phyloP scores from a whole-genome alignment of 2,113 vertebrate species.

The Talpa occidentalis region DNA sequence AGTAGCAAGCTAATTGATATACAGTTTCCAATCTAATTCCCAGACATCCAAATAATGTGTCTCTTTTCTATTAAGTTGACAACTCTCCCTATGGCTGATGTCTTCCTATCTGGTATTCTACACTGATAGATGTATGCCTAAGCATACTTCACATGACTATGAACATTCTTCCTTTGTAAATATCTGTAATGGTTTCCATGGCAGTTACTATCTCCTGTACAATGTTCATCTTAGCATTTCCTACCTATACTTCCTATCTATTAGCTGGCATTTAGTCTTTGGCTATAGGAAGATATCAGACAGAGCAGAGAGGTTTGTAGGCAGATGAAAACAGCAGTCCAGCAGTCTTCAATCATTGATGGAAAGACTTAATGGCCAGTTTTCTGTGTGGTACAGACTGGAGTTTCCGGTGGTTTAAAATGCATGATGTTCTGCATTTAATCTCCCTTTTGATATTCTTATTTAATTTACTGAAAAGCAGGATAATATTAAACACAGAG shows the following conservation, averaged over 20 bases:
- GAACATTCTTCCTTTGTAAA: not conserved
- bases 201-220: not conserved
- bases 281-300: not conserved
- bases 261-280: not conserved
- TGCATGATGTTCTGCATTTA: not conserved
- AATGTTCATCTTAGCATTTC: not conserved
- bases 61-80: not conserved
- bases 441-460: not conserved
- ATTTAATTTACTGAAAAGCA: slow-evolving; percentile 13
- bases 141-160: not conserved
- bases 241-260: not conserved
- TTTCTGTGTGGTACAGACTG: not conserved
- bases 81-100: not conserved
- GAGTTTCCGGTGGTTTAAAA: not conserved
- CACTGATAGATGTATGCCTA: not conserved
- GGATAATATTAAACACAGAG: not conserved
- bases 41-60: not conserved
- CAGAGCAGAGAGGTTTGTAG: not conserved
- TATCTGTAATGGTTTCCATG: not conserved
- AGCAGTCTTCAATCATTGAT: not conserved
- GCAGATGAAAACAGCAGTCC: not conserved
- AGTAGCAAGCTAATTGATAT: not conserved
- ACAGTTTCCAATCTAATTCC: not conserved
- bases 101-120: not conserved
- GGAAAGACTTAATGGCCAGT: not conserved